Evolutionary conservation across 1,140 invertebrate species (phyloP).

Genomic region (Drosophila sulfurigaster): DNA sequence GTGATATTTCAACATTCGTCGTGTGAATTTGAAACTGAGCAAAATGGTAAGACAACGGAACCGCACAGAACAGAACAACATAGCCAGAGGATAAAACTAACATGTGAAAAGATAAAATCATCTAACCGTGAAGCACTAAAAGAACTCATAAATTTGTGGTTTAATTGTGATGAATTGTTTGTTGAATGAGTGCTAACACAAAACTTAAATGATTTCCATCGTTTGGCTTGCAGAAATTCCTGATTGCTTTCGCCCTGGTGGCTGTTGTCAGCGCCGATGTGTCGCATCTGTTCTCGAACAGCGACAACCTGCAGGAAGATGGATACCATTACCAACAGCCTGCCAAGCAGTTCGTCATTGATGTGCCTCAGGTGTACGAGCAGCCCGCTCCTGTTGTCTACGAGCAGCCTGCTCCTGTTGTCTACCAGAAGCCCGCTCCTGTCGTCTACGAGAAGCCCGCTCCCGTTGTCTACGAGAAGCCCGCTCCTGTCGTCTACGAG

Average conservation of each 20-base stretch:
- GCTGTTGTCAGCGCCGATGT: conserved; percentile 79
- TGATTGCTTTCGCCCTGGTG: conserved; percentile 75
- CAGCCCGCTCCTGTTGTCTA: conserved; percentile 48
- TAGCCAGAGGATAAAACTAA: conserved; percentile 35
- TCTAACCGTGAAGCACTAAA: conserved; percentile 20
- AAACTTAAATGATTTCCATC: not conserved
- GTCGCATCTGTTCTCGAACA: conserved; percentile 77
- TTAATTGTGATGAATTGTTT: conserved; percentile 6
- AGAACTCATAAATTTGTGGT: conserved; percentile 11
- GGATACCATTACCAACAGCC: conserved; percentile 75
- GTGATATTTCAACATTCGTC: conserved; percentile 78
- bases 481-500: conserved; percentile 34
- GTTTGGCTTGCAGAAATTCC: conserved; percentile 63
- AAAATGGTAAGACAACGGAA: conserved; percentile 73
- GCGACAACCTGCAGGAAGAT: conserved; percentile 80
- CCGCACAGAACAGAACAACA: not conserved
- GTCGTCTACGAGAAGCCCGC: conserved; percentile 38
- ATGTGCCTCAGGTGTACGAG: conserved; percentile 56
- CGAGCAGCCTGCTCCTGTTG: conserved; percentile 37
- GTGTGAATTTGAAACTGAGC: conserved; percentile 79
- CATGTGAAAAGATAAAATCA: conserved; percentile 25
- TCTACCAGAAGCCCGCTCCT: conserved; percentile 34
- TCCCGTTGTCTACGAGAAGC: conserved; percentile 25
- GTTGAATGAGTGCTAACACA: not conserved
- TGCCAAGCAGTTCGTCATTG: conserved; percentile 62